Evolutionary conservation across 1,140 invertebrate genomes (phyloP).

Genomic region (Latrodectus geometricus): DNA sequence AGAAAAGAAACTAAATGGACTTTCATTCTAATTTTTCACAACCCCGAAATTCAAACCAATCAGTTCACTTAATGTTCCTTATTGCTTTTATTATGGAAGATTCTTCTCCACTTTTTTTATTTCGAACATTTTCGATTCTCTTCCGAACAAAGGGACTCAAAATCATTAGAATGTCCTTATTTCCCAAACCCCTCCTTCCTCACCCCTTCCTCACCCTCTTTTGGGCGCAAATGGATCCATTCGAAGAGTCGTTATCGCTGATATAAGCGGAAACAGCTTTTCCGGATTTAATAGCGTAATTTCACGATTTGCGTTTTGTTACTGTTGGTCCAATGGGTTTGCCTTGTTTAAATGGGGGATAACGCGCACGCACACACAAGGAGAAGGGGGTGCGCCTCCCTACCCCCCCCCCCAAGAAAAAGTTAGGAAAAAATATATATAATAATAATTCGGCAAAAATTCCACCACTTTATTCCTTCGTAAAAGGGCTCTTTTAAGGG

Average conservation of each 20-base stretch:
- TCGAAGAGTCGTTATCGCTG: conserved; percentile 59
- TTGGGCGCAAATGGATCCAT: conserved; percentile 57
- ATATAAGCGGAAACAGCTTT: conserved; percentile 57
- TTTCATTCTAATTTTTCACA: conserved; percentile 57
- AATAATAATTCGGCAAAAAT: conserved; percentile 57
- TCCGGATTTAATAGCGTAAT: conserved; percentile 58
- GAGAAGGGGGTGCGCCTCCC: not conserved
- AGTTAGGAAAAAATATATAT: conserved; percentile 25
- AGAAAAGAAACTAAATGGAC: conserved; percentile 45
- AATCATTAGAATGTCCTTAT: conserved; percentile 61
- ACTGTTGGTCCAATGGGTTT: conserved; percentile 57
- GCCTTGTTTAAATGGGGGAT: conserved; percentile 52
- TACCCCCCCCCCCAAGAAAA: not conserved
- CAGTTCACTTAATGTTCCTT: conserved; percentile 56
- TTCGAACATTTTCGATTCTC: conserved; percentile 7
- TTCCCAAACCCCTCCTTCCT: not conserved
- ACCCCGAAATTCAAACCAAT: conserved; percentile 59
- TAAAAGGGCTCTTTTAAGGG: conserved; percentile 44
- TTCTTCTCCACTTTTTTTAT: conserved; percentile 6
- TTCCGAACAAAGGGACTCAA: conserved; percentile 55
- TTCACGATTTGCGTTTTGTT: conserved; percentile 61
- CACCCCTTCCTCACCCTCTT: not conserved
- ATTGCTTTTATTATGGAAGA: conserved; percentile 55
- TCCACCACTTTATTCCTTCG: conserved; percentile 44
- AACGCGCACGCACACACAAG: conserved; percentile 16